Conservation (phyloP, 2,888 invertebrate genomes). For the Odontocerum albicorne region DNA sequence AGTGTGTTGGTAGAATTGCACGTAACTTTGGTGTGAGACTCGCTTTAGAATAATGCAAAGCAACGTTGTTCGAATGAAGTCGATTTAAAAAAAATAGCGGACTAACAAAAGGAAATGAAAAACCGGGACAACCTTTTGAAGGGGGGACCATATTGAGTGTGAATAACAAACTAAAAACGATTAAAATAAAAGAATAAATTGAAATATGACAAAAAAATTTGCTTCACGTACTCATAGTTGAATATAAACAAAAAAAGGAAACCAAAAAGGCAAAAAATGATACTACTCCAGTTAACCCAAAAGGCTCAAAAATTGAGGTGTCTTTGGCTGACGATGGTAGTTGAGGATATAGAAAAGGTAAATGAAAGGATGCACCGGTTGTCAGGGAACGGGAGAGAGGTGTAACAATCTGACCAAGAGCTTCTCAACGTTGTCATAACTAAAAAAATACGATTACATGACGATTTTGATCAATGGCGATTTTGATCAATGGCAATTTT, state of each 20-base stretch:
- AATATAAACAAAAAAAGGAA: conserved; percentile 16
- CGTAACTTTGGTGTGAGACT: no score
- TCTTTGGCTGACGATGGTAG: conserved; percentile 16
- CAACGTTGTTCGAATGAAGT: conserved; percentile 44
- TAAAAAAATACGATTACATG: no score
- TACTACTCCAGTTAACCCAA: conserved; percentile 27
- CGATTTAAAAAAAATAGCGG: conserved; percentile 30
- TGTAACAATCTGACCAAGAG: conserved; percentile 13
- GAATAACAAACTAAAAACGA: neutral
- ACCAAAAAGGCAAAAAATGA: conserved; percentile 11
- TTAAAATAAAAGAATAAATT: neutral
- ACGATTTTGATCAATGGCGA: no score
- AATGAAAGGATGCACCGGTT: conserved; percentile 1
- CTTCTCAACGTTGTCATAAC: conserved; percentile 4
- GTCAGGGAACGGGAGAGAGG: neutral
- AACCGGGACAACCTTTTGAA: conserved; percentile 62
- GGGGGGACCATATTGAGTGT: conserved; percentile 42
- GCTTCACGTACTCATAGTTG: conserved; percentile 7
- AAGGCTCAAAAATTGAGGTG: conserved; percentile 17
- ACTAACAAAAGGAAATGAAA: conserved; percentile 56
- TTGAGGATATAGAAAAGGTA: conserved; percentile 33
- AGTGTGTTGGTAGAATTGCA: no score
- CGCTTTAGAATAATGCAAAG: conserved; percentile 7
- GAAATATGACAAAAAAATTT: conserved; percentile 2
- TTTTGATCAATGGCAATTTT: no score